Base-by-base conservation (phyloP, 2,113 vertebrate species). In the Micronycteris hirsuta region DNA sequence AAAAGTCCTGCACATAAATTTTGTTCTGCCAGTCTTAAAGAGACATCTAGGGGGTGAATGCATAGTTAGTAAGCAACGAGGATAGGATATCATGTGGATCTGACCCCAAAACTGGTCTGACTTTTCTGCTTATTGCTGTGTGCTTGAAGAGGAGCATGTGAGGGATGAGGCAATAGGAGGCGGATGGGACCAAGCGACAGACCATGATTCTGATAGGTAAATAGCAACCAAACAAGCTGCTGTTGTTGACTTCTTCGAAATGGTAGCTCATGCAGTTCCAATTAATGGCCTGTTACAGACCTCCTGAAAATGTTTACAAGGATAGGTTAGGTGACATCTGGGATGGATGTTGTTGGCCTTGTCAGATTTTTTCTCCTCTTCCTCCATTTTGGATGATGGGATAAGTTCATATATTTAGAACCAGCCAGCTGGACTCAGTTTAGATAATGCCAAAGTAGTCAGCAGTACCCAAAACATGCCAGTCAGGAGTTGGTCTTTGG, bases 31-130 rank as follows among this genome's bases (percentile, higher is more conserved):
- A 9, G 20, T 83, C 47, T 78, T n/a, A n/a, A 67, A 47, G 41
- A 63, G 67, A 28, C 13, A 20, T 91, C 63, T 47, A 5, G 12
- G n/a, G 22, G 1, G 3, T 38, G 49, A 0, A 1, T 33, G 65
- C 38, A 61, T 15, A 13, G 80, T 31, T 33, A 24, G 28, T 16
- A 24, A 28, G 49, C 65, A 13, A 9, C 41, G 4, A 41, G 70
- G 47, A 49, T 19, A 1, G 0, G 12, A 11, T 3, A 22, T 52
- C 19, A 0, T 2, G 10, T 26, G 7, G 19, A 6, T 31, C 4
- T 5, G 7, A 77, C 26, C 68, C 65, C 47, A 31, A 24, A n/a
- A 22, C 1, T 3, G 52, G 10, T 12, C 6, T 14, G 45, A 5
- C 2, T 63, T 80, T 78, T 43, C 17, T 38, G 16, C 20, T 26